A percentile compares a stretch with the other conserved stretches of the same genome.
Conservation (phyloP, 1,140 invertebrate species). For the Eulimnadia texana region DNA sequence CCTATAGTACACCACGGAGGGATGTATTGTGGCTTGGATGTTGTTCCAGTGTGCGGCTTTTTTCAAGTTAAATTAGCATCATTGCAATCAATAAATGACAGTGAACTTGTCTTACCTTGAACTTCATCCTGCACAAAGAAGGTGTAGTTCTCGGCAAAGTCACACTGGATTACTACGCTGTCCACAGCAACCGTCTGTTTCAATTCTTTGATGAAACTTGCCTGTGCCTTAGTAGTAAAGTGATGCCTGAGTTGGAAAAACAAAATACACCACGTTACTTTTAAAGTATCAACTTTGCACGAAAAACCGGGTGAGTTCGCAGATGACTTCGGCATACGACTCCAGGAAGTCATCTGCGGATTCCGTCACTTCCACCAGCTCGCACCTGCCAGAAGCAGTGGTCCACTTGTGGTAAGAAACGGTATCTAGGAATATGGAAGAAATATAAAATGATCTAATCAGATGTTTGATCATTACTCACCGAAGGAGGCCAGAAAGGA, state of each 20-base stretch:
- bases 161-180: conserved; percentile 7
- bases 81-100: background rate
- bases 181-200: conserved; percentile 13
- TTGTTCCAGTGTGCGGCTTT: conserved; percentile 18
- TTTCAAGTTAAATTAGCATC: background rate
- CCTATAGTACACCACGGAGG: conserved; percentile 18
- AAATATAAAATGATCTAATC: no score
- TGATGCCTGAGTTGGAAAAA: background rate
- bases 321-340: background rate
- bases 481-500: background rate
- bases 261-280: background rate
- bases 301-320: background rate
- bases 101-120: conserved; percentile 9
- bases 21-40: conserved; percentile 20
- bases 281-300: background rate
- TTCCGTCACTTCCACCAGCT: background rate
- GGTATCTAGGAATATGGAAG: background rate
- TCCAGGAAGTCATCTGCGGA: background rate
- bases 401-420: background rate
- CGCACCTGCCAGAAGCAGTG: background rate
- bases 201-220: background rate
- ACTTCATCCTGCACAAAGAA: conserved; percentile 19
- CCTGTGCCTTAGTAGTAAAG: background rate
- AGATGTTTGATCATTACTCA: background rate
- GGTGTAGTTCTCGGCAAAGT: conserved; percentile 22